Conservation (phyloP, 2,888 invertebrate species). For the Lochmaea capreae region DNA sequence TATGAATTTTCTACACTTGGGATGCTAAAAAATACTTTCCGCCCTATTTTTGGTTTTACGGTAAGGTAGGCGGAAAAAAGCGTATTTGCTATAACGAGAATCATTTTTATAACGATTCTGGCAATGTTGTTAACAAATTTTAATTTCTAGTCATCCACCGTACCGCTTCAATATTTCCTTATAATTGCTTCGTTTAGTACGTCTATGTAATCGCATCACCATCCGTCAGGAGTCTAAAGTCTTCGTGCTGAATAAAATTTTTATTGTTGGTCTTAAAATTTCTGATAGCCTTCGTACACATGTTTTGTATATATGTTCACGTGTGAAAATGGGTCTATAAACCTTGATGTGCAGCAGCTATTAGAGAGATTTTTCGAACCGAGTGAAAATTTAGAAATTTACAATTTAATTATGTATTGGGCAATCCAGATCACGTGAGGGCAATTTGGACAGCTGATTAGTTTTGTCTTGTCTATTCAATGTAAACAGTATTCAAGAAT, state of each 20-base stretch:
- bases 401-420: background rate
- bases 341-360: constrained; percentile 5
- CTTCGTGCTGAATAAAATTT: constrained; percentile 49
- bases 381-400: background rate
- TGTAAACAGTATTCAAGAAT: too few relatives aligned
- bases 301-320: constrained; percentile 51
- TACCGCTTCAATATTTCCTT: background rate
- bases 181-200: background rate
- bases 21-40: too few relatives aligned
- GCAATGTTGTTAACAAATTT: too few relatives aligned
- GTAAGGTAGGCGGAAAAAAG: too few relatives aligned
- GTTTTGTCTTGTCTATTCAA: too few relatives aligned
- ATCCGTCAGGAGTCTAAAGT: constrained; percentile 15
- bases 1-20: too few relatives aligned
- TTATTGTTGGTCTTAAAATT: constrained; percentile 51
- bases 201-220: constrained; percentile 1
- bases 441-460: too few relatives aligned
- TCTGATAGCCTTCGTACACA: constrained; percentile 42
- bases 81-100: too few relatives aligned
- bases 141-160: too few relatives aligned
- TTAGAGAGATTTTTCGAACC: background rate
- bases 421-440: too few relatives aligned
- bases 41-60: too few relatives aligned
- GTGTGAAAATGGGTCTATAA: constrained; percentile 50
- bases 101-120: too few relatives aligned